Evolutionary conservation across 2,888 invertebrate species (phyloP).

Genomic region (Amphipyra berbera): DNA sequence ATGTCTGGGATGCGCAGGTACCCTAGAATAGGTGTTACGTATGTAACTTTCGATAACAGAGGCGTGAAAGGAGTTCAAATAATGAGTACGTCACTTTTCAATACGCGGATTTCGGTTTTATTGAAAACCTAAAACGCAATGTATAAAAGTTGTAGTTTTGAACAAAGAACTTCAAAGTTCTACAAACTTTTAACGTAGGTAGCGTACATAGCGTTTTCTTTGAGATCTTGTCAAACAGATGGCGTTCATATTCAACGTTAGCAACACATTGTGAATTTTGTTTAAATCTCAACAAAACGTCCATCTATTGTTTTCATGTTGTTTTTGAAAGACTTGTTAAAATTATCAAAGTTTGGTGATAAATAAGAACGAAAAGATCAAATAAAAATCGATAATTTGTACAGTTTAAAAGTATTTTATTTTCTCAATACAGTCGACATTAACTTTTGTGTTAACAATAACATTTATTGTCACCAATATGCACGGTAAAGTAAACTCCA

Average conservation of each 20-base stretch:
- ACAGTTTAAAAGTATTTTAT: conserved; percentile 73
- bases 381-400: conserved; percentile 29
- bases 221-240: neutral
- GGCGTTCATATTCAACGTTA: neutral
- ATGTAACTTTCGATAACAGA: conserved; percentile 19
- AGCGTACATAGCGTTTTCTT: neutral
- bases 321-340: too few species aligned
- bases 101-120: too few species aligned
- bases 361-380: neutral
- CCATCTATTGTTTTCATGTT: too few species aligned
- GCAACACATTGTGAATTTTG: neutral
- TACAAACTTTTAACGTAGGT: too few species aligned
- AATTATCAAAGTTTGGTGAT: neutral
- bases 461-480: conserved; percentile 48
- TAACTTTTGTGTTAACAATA: conserved; percentile 62
- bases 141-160: too few species aligned
- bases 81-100: neutral
- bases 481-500: conserved; percentile 22
- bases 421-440: conserved; percentile 80
- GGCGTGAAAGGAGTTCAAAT: conserved; percentile 2
- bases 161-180: too few species aligned
- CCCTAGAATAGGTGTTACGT: conserved; percentile 23
- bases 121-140: too few species aligned
- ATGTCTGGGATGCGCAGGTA: conserved; percentile 14
- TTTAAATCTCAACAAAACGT: too few species aligned